Evolutionary conservation across 1,140 invertebrate species (phyloP).

Genomic region (Thalassaphorura encarpata): DNA sequence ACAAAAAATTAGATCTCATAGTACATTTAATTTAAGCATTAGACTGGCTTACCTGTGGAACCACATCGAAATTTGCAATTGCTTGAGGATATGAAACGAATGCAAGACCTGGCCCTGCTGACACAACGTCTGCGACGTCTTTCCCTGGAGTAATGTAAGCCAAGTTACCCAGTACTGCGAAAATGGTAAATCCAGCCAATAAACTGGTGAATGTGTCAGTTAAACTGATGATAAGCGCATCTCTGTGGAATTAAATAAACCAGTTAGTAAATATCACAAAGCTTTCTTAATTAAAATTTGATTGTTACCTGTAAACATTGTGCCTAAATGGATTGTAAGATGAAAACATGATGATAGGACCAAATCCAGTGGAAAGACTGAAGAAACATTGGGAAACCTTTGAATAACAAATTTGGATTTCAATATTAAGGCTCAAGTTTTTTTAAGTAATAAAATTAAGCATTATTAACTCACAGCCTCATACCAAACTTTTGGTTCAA

Average conservation of each 20-base stretch:
- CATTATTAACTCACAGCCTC: constrained; percentile 75
- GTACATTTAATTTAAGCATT: not conserved
- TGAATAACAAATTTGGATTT: constrained; percentile 53
- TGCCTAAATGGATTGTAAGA: constrained; percentile 74
- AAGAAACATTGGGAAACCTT: constrained; percentile 79
- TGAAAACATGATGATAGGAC: constrained; percentile 65
- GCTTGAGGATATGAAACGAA: constrained; percentile 59
- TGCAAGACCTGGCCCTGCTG: constrained; percentile 61
- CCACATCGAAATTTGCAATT: constrained; percentile 63
- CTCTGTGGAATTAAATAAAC: constrained; percentile 32
- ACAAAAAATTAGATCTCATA: too few relatives aligned
- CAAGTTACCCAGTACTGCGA: constrained; percentile 42
- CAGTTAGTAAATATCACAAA: not conserved
- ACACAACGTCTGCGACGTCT: constrained; percentile 52
- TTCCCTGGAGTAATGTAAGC: constrained; percentile 33
- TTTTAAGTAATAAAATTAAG: too few relatives aligned
- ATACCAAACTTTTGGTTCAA: constrained; percentile 57
- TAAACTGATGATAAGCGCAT: constrained; percentile 43
- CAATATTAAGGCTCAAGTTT: too few relatives aligned
- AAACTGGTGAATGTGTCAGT: constrained; percentile 45
- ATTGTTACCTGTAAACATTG: constrained; percentile 64
- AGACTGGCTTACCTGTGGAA: constrained; percentile 52
- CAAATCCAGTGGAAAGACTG: constrained; percentile 66
- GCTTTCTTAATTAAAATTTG: not conserved
- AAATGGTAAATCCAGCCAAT: constrained; percentile 44